Base-by-base conservation (phyloP, 2,888 invertebrate genomes). In the Metopia argyrocephala region DNA sequence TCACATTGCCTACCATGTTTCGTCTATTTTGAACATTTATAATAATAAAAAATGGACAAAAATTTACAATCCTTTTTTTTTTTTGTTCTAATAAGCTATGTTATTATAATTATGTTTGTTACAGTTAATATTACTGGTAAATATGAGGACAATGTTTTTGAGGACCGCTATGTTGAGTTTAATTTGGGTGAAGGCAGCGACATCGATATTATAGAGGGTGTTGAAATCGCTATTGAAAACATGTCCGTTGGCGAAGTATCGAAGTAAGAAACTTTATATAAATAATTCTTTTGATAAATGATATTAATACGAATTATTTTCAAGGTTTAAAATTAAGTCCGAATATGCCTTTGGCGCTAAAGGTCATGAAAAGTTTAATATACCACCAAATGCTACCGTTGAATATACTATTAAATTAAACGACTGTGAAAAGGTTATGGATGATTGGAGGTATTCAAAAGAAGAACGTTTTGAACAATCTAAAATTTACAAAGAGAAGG, bases 401-500 rank as follows among this genome's bases (percentile, higher is more conserved):
- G 94, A 95, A 85, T 99, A 98, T 89, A 93, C 92, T 15, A 94
- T 99, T 0, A 95, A 94, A 76, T 89, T 99, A 79, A 94, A 94
- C 46, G 94, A 93, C 84, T 98, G 98, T 88, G 98, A 98, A 90
- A 95, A 95, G 91, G 93, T 93, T 0, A 95, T 95, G 85, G 95
- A 96, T 84, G 90, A 92, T 57, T 98, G 98, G 97, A 93, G 95
- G 54, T 92, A 98, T 92, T 94, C 95, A 79, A 92, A 92, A 0
- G 90, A 92, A 0, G 96, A 98, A 89, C 96, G 96, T 88, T 85
- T 98, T 5, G 95, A 95, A 75, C 95, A 96, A 87, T 94, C 96
- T 0, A 94, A 94, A 88, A 91, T 95, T 15, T 94, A 94, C 83
- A 99, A 99, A 91, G 95, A 96, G 81, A 97, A 96, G 87, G 99